These are phyloP conservation scores for Dunckerocampus dactyliophorus DNA, from an alignment of 2,113 vertebrate genomes.

Conservation along the genomic window DNA sequence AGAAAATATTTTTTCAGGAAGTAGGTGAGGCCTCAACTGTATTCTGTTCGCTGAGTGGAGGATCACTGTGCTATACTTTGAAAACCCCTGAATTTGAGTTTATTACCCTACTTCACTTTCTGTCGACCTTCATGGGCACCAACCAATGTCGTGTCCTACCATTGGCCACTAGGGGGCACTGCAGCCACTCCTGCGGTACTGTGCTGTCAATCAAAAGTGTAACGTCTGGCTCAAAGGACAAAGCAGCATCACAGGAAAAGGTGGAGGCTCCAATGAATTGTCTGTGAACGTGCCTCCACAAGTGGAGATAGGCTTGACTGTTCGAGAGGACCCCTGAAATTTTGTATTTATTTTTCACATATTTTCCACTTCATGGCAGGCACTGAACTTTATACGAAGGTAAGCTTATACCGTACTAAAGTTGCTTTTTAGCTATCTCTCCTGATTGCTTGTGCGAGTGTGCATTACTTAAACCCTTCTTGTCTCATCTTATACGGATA, in stretches of 20 bases:
- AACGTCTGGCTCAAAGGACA: too few species aligned
- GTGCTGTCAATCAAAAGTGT: not conserved
- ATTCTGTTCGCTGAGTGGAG: too few species aligned
- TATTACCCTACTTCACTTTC: not conserved
- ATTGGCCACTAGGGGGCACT: not conserved
- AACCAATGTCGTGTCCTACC: not conserved
- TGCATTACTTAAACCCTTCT: not conserved
- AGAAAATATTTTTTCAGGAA: too few species aligned
- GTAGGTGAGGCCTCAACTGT: too few species aligned
- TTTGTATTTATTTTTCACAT: not conserved
- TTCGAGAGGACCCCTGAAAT: not conserved
- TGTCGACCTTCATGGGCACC: too few species aligned
- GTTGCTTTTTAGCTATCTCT: constrained; percentile 8
- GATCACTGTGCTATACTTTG: too few species aligned
- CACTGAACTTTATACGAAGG: constrained; percentile 86
- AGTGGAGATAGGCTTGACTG: not conserved
- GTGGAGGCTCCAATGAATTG: not conserved
- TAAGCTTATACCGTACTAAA: constrained; percentile 47
- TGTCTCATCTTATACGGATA: not conserved
- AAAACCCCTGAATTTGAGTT: too few species aligned
- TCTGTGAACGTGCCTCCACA: not conserved
- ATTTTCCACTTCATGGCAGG: constrained; percentile 73
- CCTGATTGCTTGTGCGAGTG: not conserved
- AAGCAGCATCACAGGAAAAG: not conserved
- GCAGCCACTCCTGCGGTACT: too few species aligned